These are phyloP conservation scores for Ammodytes marinus DNA, from an alignment of 2,113 vertebrate genomes.

Conservation along the genomic window DNA sequence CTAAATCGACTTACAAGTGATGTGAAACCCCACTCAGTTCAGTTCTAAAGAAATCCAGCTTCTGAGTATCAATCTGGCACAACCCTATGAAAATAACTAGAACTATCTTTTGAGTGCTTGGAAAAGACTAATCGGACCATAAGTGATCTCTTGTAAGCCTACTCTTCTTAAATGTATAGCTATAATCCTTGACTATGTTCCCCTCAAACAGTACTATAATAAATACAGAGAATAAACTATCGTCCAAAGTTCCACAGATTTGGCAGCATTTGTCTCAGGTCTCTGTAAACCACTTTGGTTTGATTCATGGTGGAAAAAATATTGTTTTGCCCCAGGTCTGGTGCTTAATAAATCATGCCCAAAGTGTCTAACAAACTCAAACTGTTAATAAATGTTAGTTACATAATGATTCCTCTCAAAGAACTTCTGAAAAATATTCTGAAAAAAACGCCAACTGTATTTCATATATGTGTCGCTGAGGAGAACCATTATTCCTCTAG, in stretches of 20 bases:
- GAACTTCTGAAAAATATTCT: background rate
- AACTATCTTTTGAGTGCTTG: background rate
- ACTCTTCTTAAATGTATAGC: background rate
- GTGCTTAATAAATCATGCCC: conserved; percentile 56
- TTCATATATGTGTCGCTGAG: conserved; percentile 20
- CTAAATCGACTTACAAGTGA: too few relatives aligned
- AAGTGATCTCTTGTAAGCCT: too few relatives aligned
- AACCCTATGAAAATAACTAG: background rate
- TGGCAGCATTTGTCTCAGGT: conserved; percentile 49
- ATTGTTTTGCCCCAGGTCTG: conserved; percentile 60
- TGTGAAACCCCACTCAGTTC: too few relatives aligned
- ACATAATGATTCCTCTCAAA: conserved; percentile 65
- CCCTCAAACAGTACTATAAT: background rate
- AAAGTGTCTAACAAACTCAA: conserved; percentile 35
- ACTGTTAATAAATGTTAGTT: conserved; percentile 3
- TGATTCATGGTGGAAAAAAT: background rate
- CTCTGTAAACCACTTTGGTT: background rate
- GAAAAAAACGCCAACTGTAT: background rate
- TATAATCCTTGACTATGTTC: background rate
- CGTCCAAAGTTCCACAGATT: conserved; percentile 18
- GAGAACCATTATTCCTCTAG: conserved; percentile 60
- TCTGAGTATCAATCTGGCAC: background rate
- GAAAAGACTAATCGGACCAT: background rate
- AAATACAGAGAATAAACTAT: background rate
- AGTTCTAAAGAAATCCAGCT: too few relatives aligned